A percentile compares a stretch with the other conserved stretches of the same genome.
phyloP scores from a whole-genome alignment of 2,888 invertebrate genomes.

The Drosophila rubida region DNA sequence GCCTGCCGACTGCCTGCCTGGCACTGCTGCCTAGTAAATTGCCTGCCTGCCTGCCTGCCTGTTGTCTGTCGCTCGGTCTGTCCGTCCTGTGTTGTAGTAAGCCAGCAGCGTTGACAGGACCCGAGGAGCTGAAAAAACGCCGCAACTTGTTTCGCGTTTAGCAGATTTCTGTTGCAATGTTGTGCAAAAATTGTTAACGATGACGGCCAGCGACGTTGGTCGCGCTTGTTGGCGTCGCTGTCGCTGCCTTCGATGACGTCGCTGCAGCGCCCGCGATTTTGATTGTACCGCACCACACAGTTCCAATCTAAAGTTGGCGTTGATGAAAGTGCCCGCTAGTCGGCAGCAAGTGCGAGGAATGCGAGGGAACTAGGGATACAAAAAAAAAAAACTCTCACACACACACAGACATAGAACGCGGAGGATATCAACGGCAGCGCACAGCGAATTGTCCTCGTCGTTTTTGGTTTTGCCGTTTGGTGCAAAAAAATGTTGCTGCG shows the following conservation, averaged over 20 bases:
- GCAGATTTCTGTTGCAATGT: slow-evolving; percentile 84
- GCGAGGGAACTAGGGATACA: slow-evolving; percentile 40
- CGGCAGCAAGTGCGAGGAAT: slow-evolving; percentile 4
- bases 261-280: slow-evolving; percentile 63
- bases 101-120: slow-evolving; percentile 64
- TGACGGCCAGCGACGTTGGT: slow-evolving; percentile 70
- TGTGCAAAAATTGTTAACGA: slow-evolving; percentile 80
- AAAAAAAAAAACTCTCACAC: slow-evolving; percentile 5
- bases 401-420: no score
- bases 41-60: slow-evolving; percentile 61
- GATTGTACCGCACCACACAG: slow-evolving; percentile 52
- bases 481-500: slow-evolving; percentile 66
- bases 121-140: slow-evolving; percentile 83
- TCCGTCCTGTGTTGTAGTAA: slow-evolving; percentile 47
- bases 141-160: slow-evolving; percentile 84
- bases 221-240: slow-evolving; percentile 60
- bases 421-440: slow-evolving; percentile 44
- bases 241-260: slow-evolving; percentile 54
- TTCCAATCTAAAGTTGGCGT: slow-evolving; percentile 36
- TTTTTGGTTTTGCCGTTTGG: slow-evolving; percentile 72
- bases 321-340: slow-evolving; percentile 74
- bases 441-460: slow-evolving; percentile 75
- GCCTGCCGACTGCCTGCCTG: slow-evolving; percentile 79
- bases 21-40: slow-evolving; percentile 74
- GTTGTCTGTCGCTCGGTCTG: slow-evolving; percentile 40